These are phyloP conservation scores for Dromaius novaehollandiae DNA, from an alignment of 2,113 vertebrate genomes.

Conservation along the genomic window DNA sequence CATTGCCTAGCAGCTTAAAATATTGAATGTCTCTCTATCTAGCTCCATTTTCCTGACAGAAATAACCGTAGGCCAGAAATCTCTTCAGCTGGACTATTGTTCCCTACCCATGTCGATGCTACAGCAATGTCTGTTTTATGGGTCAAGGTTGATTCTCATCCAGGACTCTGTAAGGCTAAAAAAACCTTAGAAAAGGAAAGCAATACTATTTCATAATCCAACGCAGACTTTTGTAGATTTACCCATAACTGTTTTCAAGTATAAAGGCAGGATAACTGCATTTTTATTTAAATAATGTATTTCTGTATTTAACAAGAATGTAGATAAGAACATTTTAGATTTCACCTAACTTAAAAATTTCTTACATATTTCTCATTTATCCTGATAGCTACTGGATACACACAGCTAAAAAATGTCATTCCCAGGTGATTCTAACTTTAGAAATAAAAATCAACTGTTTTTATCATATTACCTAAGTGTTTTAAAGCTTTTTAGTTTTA, in stretches of 20 bases:
- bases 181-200: background rate
- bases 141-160: background rate
- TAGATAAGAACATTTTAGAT: background rate
- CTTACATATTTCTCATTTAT: background rate
- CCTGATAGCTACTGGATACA: background rate
- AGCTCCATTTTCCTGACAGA: constrained; percentile 57
- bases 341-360: background rate
- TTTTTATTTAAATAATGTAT: background rate
- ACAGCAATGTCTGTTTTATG: background rate
- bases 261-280: background rate
- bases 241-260: background rate
- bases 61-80: constrained; percentile 1
- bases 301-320: background rate
- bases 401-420: background rate
- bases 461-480: background rate
- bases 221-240: background rate
- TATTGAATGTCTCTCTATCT: background rate
- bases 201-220: background rate
- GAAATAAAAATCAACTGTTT: background rate
- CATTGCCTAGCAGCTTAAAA: constrained; percentile 25
- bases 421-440: background rate
- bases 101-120: background rate
- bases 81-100: background rate
- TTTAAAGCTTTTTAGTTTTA: background rate
- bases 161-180: background rate